Evolutionary conservation across 1,140 invertebrate genomes (phyloP), one percentile per base, ranked within the genome.

Genomic region (Lepidostoma basale): DNA sequence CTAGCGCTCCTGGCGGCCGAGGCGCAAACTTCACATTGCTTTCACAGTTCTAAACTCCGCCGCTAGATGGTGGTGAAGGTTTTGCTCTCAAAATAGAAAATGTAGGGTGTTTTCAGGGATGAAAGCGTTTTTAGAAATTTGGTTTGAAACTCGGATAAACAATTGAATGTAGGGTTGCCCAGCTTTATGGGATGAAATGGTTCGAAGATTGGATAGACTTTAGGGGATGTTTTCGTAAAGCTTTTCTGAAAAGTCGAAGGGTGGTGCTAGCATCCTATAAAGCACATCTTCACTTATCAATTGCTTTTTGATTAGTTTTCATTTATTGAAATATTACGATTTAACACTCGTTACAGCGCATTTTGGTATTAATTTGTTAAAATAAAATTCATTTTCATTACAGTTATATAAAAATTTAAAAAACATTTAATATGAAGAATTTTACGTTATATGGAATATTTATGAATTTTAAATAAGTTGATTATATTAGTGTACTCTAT

Each of bases 51-150:
- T 3, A 8, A 62, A 45, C 25, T 45, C 40, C 30, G 36, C 30
- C 70, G 67, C 49, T 72, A 72, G 70, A 72, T 72, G 70, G 70
- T 39, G 26, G 14, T 16, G 54, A n/a, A 59, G 33, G 36, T 66
- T 66, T 66, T 40, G 44, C 26, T 56, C 25, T 26, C 12, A 25
- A 33, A 26, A 12, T 52, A 14, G 44, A 52, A 42, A 62, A 33
- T 4, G 1, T 22, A n/a, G 58, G 58, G 16, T 49, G 30, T 42
- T 20, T 52, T 40, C n/a, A 22, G 69, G 69, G 69, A 25, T 71
- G 42, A 58, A 52, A 52, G 20, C 20, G 33, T 64, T 52, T 64
- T 64, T 45, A 4, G n/a, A 18, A 22, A n/a, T n/a, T n/a, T 39
- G 69, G 69, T 71, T 67, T 54, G 63, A 16, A 8, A 63, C 58